These are phyloP conservation scores for Dasypus novemcinctus DNA, from an alignment of 2,113 vertebrate species.

Conservation along the genomic window DNA sequence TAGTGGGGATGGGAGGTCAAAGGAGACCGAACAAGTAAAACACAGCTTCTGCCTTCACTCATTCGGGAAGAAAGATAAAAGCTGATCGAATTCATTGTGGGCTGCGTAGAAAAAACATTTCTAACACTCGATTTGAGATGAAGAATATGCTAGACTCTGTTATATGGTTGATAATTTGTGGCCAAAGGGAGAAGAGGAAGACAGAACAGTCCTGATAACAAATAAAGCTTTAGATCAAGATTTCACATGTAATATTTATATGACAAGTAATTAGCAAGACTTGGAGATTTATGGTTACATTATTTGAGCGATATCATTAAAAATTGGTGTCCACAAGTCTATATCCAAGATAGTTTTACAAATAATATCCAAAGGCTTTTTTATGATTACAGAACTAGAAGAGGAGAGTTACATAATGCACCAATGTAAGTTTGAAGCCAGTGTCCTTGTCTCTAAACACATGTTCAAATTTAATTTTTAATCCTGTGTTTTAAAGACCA, in stretches of 20 bases:
- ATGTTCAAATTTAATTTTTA: slow-evolving; percentile 18
- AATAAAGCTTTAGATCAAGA: not conserved
- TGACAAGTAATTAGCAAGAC: not conserved
- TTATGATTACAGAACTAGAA: not conserved
- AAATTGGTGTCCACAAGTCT: not conserved
- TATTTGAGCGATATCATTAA: not conserved
- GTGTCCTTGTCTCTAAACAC: not conserved
- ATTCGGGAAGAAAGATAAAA: not conserved
- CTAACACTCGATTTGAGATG: slow-evolving; percentile 18
- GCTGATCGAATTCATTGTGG: not conserved
- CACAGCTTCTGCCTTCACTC: not conserved
- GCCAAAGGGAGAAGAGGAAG: not conserved
- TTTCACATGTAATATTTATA: not conserved
- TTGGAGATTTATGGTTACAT: not conserved
- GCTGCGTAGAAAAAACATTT: not conserved
- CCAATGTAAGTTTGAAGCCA: not conserved
- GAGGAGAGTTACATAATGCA: not conserved
- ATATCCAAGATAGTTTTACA: not conserved
- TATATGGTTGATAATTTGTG: slow-evolving; percentile 23
- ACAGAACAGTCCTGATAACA: not conserved
- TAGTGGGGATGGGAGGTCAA: not conserved
- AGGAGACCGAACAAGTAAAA: not conserved
- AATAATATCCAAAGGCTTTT: not conserved
- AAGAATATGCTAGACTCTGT: not conserved
- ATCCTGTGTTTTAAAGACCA: slow-evolving; percentile 22